Percentiles rank a stretch among this genome's conserved stretches.
Conservation (phyloP, 2,113 vertebrate species). For the Triplophysa dalaica region DNA sequence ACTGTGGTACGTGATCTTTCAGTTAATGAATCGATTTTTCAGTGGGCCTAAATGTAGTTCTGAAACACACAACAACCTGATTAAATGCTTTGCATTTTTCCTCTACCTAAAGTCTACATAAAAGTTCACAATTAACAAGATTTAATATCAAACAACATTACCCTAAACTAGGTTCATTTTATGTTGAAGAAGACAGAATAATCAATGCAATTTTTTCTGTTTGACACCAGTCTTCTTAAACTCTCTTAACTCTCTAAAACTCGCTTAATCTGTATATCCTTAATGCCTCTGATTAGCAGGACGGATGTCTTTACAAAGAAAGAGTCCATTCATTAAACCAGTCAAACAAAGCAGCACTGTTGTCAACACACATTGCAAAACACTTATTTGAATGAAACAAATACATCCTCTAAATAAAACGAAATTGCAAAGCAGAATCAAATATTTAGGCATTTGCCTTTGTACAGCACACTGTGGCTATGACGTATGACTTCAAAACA, state of each 20-base stretch:
- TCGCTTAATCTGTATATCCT: not conserved
- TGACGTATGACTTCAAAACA: conserved; percentile 13
- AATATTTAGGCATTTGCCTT: not conserved
- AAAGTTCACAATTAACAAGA: too few relatives aligned
- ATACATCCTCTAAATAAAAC: not conserved
- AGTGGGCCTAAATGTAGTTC: too few relatives aligned
- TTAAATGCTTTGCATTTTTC: too few relatives aligned
- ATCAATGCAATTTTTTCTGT: not conserved
- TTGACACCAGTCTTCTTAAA: not conserved
- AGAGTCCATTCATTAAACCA: too few relatives aligned
- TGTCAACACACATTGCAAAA: not conserved
- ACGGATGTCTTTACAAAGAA: not conserved
- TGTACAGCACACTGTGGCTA: not conserved
- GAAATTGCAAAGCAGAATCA: not conserved
- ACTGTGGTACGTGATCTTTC: too few relatives aligned
- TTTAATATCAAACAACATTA: too few relatives aligned
- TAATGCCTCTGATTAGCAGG: not conserved
- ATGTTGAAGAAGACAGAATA: too few relatives aligned
- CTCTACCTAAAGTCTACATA: too few relatives aligned
- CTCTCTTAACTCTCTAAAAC: too few relatives aligned
- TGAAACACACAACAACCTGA: too few relatives aligned
- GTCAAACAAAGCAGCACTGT: conserved; percentile 18
- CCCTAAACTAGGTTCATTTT: too few relatives aligned
- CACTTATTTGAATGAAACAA: not conserved
- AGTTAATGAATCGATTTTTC: too few relatives aligned